Evolutionary conservation across 2,888 invertebrate species (phyloP).

Genomic region (Diploptera punctata): DNA sequence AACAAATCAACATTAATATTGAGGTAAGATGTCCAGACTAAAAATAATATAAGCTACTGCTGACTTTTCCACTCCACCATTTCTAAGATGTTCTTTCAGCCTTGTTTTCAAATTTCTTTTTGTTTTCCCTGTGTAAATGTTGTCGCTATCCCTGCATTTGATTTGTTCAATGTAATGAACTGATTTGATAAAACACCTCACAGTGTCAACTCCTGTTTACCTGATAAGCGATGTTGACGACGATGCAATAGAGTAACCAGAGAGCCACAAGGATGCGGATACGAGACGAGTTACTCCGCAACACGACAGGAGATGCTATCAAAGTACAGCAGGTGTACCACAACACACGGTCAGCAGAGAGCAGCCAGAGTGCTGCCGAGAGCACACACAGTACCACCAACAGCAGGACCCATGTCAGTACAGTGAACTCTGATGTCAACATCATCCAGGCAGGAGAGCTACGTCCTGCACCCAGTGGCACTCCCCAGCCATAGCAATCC

Average conservation of each 20-base stretch:
- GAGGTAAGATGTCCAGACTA: no score
- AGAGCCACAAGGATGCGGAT: neutral
- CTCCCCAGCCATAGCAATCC: conserved; percentile 16
- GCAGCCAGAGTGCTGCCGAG: neutral
- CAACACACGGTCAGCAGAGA: neutral
- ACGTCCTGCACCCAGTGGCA: neutral
- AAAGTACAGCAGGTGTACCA: neutral
- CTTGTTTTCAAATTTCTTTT: no score
- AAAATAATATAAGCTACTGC: no score
- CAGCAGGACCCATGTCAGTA: neutral
- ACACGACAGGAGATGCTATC: neutral
- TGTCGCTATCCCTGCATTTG: no score
- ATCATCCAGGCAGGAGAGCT: neutral
- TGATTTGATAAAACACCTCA: no score
- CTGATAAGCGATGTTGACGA: conserved; percentile 19
- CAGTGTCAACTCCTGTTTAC: no score
- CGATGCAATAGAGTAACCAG: conserved; percentile 13
- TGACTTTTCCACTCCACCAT: no score
- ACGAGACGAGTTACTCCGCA: neutral
- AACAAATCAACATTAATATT: no score
- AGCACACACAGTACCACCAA: neutral
- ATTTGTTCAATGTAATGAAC: no score
- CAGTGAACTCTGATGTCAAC: neutral
- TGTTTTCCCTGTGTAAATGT: no score
- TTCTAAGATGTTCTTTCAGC: no score